Evolutionary conservation across 2,797 vertebrate genomes (phyloP), one percentile per base, ranked within the genome.

Genomic region (Etheostoma nigrum): DNA sequence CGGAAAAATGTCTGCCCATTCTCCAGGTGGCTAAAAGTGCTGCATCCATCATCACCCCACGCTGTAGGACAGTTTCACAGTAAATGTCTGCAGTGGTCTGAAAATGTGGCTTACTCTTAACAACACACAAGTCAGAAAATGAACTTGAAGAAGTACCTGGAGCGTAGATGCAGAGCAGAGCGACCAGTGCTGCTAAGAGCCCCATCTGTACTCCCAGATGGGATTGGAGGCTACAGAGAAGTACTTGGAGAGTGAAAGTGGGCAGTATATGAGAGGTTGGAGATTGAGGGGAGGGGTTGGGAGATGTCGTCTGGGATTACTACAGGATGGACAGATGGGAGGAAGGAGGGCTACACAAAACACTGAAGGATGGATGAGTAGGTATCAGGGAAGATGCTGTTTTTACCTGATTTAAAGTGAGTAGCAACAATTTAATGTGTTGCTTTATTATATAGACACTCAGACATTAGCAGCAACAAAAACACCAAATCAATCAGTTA

Each of bases 1-100:
- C 92, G 93, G 54, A 95, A 95, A 81, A 94, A 95, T 0, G 88
- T 94, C 55, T 86, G 89, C 1, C 94, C 94, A 2, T 95, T 95
- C 58, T 92, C 89, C 73, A 95, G 69, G 52, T 94, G 89, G 51
- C 60, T 89, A 8, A 94, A 83, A 33, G 72, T 72, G 11, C 71
- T 68, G 76, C 95, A 95, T 21, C 27, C 44, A 27, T 77, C 58
- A 25, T 45, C 83, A 61, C 76, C 78, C 65, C 33, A 33, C 16
- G 71, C 94, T 94, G 76, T 2, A 30, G 44, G 44, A 84, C 51
- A 67, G 66, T 59, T 62, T 48, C 25, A 76, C 23, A 44, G 21
- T 80, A 10, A 83, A 44, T 14, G 3, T 3, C 10, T 42, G 64
- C 1, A 0, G 36, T 19, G 11, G 16, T 55, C 48, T 64, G 40